Conservation (phyloP, 2,113 vertebrate species). For the Beaufortia kweichowensis region DNA sequence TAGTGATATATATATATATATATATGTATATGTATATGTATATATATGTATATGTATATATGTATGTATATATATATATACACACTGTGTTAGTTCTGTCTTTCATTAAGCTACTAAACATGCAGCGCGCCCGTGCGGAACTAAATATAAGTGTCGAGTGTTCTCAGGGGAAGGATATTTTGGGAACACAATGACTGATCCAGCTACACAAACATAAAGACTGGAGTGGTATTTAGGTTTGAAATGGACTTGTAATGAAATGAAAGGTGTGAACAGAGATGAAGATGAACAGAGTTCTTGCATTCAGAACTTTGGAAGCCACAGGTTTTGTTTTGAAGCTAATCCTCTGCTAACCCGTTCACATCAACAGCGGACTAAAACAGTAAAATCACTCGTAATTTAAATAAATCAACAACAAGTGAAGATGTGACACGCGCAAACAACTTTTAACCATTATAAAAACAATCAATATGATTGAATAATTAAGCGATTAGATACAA, state of each 20-base stretch:
- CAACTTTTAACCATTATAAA: not conserved
- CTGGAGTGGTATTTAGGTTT: not conserved
- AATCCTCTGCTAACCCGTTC: not conserved
- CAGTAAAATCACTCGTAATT: not conserved
- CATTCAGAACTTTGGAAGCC: not conserved
- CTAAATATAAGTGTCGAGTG: not conserved
- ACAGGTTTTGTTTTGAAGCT: not conserved
- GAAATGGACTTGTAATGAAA: not conserved
- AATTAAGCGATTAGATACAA: not conserved
- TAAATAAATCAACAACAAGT: not conserved
- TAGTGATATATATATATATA: too few relatives aligned
- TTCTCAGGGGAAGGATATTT: not conserved
- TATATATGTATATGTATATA: too few relatives aligned
- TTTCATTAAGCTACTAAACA: too few relatives aligned
- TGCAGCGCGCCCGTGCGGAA: not conserved
- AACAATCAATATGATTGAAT: not conserved
- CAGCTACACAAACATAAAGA: not conserved
- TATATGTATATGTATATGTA: too few relatives aligned
- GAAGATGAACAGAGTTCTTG: not conserved
- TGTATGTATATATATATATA: too few relatives aligned
- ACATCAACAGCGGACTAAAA: not conserved
- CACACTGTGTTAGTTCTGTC: too few relatives aligned
- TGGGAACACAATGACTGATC: not conserved
- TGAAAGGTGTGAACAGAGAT: not conserved
- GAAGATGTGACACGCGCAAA: not conserved